Percentiles rank a stretch among this genome's conserved stretches.
These are phyloP conservation scores for Noturus placidus DNA, from an alignment of 2,113 vertebrate genomes.

Conservation along the genomic window DNA sequence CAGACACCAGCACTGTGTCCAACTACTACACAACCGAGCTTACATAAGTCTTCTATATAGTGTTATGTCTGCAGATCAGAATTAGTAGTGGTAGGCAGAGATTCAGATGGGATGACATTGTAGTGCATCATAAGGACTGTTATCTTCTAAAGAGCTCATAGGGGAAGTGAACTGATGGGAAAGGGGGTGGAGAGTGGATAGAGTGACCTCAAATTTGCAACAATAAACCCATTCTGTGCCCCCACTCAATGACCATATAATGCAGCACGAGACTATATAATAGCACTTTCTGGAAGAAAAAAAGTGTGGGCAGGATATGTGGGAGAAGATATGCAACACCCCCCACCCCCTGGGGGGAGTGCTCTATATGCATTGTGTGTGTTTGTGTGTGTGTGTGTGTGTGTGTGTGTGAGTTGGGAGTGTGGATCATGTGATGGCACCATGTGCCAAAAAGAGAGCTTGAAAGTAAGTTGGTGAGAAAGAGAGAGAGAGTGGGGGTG, in stretches of 20 bases:
- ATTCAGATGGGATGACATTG: background rate
- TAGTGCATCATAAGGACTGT: conserved; percentile 14
- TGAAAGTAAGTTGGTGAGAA: conserved; percentile 41
- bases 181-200: conserved; percentile 2
- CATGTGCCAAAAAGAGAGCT: conserved; percentile 57
- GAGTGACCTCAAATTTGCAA: conserved; percentile 8
- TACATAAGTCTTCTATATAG: background rate
- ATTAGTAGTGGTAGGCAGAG: background rate
- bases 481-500: conserved; percentile 36
- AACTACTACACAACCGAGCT: background rate
- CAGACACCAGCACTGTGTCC: background rate
- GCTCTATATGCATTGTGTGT: conserved; percentile 2
- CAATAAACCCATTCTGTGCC: conserved; percentile 18
- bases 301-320: conserved; percentile 34
- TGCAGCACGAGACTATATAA: conserved; percentile 24
- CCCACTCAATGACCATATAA: conserved; percentile 15
- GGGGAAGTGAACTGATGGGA: conserved; percentile 22
- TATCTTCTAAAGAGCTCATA: background rate
- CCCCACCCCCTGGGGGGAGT: background rate
- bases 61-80: conserved; percentile 1
- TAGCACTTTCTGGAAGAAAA: conserved; percentile 19
- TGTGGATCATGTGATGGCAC: conserved; percentile 68
- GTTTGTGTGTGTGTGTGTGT: conserved; percentile 40
- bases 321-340: conserved; percentile 21
- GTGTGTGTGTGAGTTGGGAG: conserved; percentile 50